Evolutionary conservation across 2,797 vertebrate species (phyloP).

Genomic region (Esox masquinongy): DNA sequence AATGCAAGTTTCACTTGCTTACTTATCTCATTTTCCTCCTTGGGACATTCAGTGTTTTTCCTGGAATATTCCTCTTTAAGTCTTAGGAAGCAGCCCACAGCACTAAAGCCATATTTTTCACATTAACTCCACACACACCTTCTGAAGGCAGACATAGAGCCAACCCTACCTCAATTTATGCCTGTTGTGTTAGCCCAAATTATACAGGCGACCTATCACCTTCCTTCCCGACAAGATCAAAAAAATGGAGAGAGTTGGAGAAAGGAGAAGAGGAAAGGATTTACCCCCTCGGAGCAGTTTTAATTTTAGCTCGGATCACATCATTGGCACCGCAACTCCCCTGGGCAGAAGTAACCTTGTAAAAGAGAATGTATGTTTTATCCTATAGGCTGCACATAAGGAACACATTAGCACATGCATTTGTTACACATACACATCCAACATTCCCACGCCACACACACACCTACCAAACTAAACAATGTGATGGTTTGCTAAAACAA

Average conservation of each 20-base stretch:
- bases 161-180: conserved; percentile 33
- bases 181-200: conserved; percentile 50
- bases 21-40: not conserved
- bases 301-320: conserved; percentile 44
- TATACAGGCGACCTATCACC: conserved; percentile 53
- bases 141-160: conserved; percentile 28
- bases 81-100: not conserved
- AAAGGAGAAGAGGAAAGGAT: conserved; percentile 27
- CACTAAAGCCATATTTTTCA: conserved; percentile 44
- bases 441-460: conserved; percentile 17
- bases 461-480: conserved; percentile 11
- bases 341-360: conserved; percentile 37
- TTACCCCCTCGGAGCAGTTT: conserved; percentile 45
- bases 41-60: not conserved
- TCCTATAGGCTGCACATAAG: conserved; percentile 52
- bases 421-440: not conserved
- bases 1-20: not conserved
- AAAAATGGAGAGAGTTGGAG: conserved; percentile 29
- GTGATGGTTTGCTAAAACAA: conserved; percentile 26
- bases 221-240: conserved; percentile 44
- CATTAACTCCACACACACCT: conserved; percentile 45
- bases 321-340: conserved; percentile 28
- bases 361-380: conserved; percentile 47
- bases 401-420: conserved; percentile 50
- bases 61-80: not conserved